phyloP scores from a whole-genome alignment of 2,888 invertebrate species.

The Pseudococcus jackbeardsleyi region DNA sequence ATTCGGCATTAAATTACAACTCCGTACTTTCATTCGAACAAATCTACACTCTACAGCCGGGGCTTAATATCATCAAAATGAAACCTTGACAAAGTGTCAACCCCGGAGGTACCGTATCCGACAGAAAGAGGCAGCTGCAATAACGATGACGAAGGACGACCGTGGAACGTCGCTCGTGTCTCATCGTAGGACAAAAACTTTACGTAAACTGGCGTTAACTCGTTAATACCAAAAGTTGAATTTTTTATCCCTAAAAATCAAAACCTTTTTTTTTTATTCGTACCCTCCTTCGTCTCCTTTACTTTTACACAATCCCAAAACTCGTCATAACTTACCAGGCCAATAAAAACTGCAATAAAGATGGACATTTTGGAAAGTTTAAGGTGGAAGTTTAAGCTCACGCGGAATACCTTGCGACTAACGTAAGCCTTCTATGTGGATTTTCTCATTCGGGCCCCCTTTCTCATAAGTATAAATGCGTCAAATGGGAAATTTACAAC shows the following conservation, averaged over 20 bases:
- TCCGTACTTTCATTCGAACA: background rate
- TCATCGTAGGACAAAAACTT: background rate
- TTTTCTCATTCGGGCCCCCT: background rate
- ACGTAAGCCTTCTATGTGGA: background rate
- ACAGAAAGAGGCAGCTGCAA: background rate
- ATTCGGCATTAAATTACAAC: conserved; percentile 1
- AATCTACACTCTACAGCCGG: background rate
- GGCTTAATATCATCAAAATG: background rate
- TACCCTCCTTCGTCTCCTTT: background rate
- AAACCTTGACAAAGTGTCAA: conserved; percentile 26
- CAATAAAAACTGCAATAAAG: conserved; percentile 55
- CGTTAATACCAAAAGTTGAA: conserved; percentile 33
- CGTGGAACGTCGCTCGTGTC: background rate
- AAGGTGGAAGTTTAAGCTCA: conserved; percentile 25
- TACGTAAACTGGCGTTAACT: conserved; percentile 13
- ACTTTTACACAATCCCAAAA: background rate
- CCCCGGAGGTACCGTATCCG: background rate
- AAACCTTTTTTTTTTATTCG: background rate
- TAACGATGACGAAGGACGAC: background rate
- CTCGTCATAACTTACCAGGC: conserved; percentile 27
- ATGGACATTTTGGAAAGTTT: conserved; percentile 45
- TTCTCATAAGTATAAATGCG: conserved; percentile 19
- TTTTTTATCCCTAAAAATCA: conserved; percentile 29
- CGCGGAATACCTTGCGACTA: background rate
- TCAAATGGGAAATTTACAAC: conserved; percentile 48